These are phyloP conservation scores for Ips nitidus DNA, from an alignment of 1,140 invertebrate species.

Conservation along the genomic window DNA sequence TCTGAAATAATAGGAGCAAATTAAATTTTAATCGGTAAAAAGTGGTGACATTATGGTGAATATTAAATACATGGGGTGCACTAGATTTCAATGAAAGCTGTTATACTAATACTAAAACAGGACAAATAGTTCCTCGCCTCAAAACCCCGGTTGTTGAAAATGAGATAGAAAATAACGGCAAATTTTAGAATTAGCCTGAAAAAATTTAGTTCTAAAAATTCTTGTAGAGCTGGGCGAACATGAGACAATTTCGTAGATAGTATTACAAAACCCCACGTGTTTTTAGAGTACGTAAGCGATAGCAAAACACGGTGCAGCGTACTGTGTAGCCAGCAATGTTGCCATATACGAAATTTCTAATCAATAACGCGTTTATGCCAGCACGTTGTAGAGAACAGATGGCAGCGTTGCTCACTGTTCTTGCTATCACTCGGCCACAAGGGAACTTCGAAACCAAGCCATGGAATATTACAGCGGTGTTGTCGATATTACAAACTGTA, in stretches of 20 bases:
- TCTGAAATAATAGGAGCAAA: no score
- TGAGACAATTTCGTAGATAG: slow-evolving; percentile 15
- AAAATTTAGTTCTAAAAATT: no score
- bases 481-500: slow-evolving; percentile 9
- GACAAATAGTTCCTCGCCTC: no score
- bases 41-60: no score
- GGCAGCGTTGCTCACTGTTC: slow-evolving; percentile 39
- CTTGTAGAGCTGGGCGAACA: neutral
- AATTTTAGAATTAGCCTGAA: no score
- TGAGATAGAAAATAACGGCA: no score
- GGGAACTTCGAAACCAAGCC: slow-evolving; percentile 31
- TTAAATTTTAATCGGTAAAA: no score
- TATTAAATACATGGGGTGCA: no score
- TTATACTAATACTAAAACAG: no score
- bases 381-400: slow-evolving; percentile 29
- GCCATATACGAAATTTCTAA: slow-evolving; percentile 44
- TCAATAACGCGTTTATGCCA: slow-evolving; percentile 48
- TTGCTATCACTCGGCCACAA: slow-evolving; percentile 36
- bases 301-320: slow-evolving; percentile 47
- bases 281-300: slow-evolving; percentile 26
- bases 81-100: no score
- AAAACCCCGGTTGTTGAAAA: no score
- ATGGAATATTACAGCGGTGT: slow-evolving; percentile 32
- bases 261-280: slow-evolving; percentile 29
- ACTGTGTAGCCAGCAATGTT: slow-evolving; percentile 49